Percentiles rank a stretch among this genome's conserved stretches.
Conservation (phyloP, 2,113 vertebrate genomes). For the Amazona guildingii region DNA sequence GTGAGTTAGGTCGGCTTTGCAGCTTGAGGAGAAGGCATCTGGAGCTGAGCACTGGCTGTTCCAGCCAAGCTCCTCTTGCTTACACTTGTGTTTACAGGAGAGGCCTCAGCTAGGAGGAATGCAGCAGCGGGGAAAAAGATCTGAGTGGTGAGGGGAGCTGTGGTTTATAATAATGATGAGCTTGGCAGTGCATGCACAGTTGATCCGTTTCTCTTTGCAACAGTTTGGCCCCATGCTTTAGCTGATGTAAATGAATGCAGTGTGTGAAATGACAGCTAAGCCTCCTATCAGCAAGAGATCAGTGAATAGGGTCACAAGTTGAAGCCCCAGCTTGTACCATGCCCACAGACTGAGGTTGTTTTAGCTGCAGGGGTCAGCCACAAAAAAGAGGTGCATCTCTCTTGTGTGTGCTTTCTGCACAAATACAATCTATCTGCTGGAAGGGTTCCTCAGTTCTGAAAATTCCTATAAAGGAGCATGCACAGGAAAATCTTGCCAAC, state of each 20-base stretch:
- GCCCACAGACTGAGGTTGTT: neutral
- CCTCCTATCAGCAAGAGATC: neutral
- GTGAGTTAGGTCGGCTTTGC: neutral
- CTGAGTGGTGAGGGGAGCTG: rapidly evolving
- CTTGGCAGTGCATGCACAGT: neutral
- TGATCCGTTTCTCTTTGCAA: neutral
- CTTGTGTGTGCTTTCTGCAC: neutral
- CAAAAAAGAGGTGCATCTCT: neutral
- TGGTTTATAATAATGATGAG: rapidly evolving
- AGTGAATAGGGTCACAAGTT: neutral
- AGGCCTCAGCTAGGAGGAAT: neutral
- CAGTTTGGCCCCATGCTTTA: neutral
- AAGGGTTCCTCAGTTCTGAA: neutral
- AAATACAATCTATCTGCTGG: neutral
- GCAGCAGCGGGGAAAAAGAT: neutral
- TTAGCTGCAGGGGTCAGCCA: neutral
- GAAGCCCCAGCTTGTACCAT: neutral
- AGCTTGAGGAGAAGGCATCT: neutral
- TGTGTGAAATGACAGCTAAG: neutral
- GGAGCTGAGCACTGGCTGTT: neutral
- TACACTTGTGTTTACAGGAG: neutral
- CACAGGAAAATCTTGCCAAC: neutral
- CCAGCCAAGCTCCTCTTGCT: neutral
- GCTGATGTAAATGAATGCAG: neutral
- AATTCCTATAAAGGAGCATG: neutral